Conservation (phyloP, 2,113 vertebrate species). For the Syrmaticus mikado region DNA sequence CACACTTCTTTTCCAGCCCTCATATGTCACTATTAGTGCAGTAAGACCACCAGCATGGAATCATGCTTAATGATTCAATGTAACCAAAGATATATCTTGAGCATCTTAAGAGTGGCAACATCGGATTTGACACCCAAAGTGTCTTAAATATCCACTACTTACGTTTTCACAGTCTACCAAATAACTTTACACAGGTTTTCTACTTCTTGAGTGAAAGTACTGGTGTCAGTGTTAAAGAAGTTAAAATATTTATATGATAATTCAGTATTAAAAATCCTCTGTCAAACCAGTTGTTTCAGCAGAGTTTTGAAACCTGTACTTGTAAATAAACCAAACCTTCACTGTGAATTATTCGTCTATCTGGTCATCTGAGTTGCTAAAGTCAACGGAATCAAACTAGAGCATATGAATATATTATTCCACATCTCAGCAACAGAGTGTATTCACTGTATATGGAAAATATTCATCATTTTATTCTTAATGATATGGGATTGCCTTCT, state of each 20-base stretch:
- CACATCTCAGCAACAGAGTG: background rate
- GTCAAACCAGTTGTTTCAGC: background rate
- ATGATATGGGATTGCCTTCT: background rate
- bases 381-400: background rate
- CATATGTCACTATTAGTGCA: background rate
- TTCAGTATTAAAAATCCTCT: slow-evolving; percentile 19
- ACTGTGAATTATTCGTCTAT: background rate
- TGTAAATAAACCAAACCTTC: background rate
- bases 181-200: background rate
- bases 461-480: background rate
- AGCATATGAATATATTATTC: background rate
- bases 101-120: background rate
- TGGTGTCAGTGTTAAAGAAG: background rate
- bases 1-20: background rate
- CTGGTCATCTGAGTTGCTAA: background rate
- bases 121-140: background rate
- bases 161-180: background rate
- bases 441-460: background rate
- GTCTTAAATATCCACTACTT: slow-evolving; percentile 24
- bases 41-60: background rate
- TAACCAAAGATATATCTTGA: background rate
- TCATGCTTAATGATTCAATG: background rate
- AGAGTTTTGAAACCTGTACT: background rate
- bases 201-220: background rate
- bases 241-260: slow-evolving; percentile 44